Base-by-base conservation (phyloP, 2,888 invertebrate species). In the Plagiodera versicolora region DNA sequence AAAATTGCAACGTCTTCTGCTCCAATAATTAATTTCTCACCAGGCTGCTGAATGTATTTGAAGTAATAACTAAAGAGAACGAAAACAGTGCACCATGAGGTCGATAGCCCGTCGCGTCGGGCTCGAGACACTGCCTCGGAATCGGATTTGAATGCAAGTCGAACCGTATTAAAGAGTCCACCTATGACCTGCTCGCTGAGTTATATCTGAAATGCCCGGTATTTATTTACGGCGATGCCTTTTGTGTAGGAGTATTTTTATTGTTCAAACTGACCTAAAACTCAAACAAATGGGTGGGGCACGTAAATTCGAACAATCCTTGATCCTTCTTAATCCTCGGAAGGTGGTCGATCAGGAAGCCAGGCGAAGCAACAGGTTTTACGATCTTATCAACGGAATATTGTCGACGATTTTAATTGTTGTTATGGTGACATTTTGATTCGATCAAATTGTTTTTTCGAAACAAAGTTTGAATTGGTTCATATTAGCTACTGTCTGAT, bases 211-310 rank as follows among this genome's bases (percentile, higher is more conserved):
- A 69, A 69, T 69, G 65, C 67, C 61, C 61, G 65, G 67, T 66
- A 45, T 69, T 67, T 65, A 69, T 69, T 69, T 69, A 67, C 65
- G 63, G 67, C 66, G 63, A 60, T 63, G 54, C 56, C 39, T 39
- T 67, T 58, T 58, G 67, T 62, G 71, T 71, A 61, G 71, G 71
- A 56, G 71, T 57, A 63, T 56, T 65, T 70, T 68, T 70, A 71
- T 70, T 71, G 70, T 70, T 71, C 60, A 69, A 67, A 68, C 62
- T 68, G 70, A 70, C 70, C 70, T 65, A 66, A 67, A 71, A 68
- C 62, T 64, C 60, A 64, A 68, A 67, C 65, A 70, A 68, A 70
- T 66, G 64, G 39, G 39, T 14, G 39, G 39, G 14, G 39, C 62
- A 47, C 17, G 30, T 56, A n/a, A 46, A 35, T 39, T 11, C 39